Base-by-base conservation (phyloP, 2,888 invertebrate genomes). In the Agelastica alni region DNA sequence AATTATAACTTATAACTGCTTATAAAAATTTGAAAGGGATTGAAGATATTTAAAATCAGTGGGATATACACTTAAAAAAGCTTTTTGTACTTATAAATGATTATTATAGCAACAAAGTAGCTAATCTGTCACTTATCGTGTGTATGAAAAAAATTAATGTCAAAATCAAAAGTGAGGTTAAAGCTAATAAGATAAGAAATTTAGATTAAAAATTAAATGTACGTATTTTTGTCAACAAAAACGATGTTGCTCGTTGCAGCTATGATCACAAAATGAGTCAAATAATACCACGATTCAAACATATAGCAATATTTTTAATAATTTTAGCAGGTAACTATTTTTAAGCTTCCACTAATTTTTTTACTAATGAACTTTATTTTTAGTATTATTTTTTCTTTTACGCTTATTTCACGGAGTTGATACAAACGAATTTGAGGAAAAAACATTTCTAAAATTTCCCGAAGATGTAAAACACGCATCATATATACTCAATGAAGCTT, bases 401-500 rank as follows among this genome's bases (percentile, higher is more conserved):
- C 59, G 58, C 43, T 44, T 54, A 22, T 72, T 72, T 67, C 72
- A 73, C 62, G 75, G 75, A 59, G 72, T 74, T 58, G 44, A 30
- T 58, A 42, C 53, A 51, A 32, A 53, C 44, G 39, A 55, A 55
- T 52, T 49, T 16, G 53, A 58, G 52, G 31, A 66, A 61, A 56
- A 60, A 60, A 53, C 59, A 46, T 44, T 53, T 60, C 54, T 60
- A 44, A 65, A 60, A 43, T 64, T 66, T 55, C 65, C 65, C 4
- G 67, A 67, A 28, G 68, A 68, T 51, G 37, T 71, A 3, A 58
- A 62, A 28, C 63, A 64, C 37, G 69, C 67, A 4, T 63, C 62
- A 31, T 54, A 54, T 48, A 51, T 66, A 20, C 53, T 89, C 13
- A 77, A 81, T 56, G 84, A 86, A 63, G 87, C 88, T 0, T 83